Evolutionary conservation across 2,113 vertebrate genomes (phyloP).

Genomic region (Forbesichthys agassizii): DNA sequence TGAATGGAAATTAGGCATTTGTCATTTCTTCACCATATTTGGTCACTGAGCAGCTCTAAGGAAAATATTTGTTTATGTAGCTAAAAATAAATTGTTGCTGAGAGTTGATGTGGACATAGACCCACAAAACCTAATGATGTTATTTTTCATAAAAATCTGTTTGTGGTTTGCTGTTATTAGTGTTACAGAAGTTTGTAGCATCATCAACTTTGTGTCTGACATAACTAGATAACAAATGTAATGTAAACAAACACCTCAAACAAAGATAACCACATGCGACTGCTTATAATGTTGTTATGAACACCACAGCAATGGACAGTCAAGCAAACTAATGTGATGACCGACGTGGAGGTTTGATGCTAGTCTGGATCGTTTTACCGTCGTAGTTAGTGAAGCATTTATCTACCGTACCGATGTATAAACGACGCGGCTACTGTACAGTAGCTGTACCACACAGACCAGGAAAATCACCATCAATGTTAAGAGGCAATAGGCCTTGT

Average conservation of each 20-base stretch:
- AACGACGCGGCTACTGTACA: background rate
- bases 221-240: background rate
- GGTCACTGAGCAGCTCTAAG: constrained; percentile 63
- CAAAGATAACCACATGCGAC: constrained; percentile 10
- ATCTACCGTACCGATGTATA: background rate
- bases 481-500: constrained; percentile 53
- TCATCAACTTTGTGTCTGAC: constrained; percentile 25
- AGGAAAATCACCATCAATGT: constrained; percentile 39
- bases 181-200: constrained; percentile 6
- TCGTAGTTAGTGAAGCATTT: background rate
- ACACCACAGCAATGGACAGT: background rate
- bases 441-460: constrained; percentile 36
- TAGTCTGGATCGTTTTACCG: background rate
- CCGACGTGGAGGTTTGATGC: background rate
- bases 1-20: constrained; percentile 73
- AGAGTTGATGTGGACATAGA: constrained; percentile 29
- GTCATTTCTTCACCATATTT: constrained; percentile 78
- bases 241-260: constrained; percentile 12
- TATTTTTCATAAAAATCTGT: constrained; percentile 38
- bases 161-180: constrained; percentile 28
- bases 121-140: constrained; percentile 17
- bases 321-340: background rate
- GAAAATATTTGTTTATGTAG: constrained; percentile 65
- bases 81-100: constrained; percentile 62
- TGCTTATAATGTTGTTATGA: background rate